Evolutionary conservation across 2,888 invertebrate genomes (phyloP).

Genomic region (Ectobius pallidus): DNA sequence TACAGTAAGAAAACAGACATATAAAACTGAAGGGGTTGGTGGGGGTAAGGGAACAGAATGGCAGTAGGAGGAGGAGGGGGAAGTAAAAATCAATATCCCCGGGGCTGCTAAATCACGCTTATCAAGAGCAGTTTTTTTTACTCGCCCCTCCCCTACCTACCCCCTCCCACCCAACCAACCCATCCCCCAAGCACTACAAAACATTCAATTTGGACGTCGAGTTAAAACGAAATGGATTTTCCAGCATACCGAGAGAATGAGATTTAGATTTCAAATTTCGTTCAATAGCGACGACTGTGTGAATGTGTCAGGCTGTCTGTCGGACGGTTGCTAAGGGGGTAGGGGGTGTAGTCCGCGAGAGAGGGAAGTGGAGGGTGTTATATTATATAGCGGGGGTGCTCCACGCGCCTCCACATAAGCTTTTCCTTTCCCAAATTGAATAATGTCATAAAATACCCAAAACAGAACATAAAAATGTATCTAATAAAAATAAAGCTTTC

Average conservation of each 20-base stretch:
- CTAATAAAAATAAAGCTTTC: conserved; percentile 23
- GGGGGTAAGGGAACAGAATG: conserved; percentile 55
- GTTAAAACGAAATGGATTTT: conserved; percentile 66
- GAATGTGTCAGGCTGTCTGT: conserved; percentile 30
- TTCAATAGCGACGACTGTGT: conserved; percentile 41
- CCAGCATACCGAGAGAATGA: conserved; percentile 57
- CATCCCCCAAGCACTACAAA: conserved; percentile 58
- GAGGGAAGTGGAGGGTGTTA: conserved; percentile 2
- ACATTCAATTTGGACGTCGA: conserved; percentile 66
- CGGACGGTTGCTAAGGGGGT: conserved; percentile 15
- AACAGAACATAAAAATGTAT: conserved; percentile 12
- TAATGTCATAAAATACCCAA: conserved; percentile 27
- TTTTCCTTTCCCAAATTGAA: conserved; percentile 20
- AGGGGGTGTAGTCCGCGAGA: background rate
- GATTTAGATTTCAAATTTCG: conserved; percentile 54
- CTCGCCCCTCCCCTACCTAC: conserved; percentile 44
- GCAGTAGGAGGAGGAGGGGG: conserved; percentile 44
- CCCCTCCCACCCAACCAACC: conserved; percentile 45
- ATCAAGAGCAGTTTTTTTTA: conserved; percentile 60
- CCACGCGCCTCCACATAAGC: background rate
- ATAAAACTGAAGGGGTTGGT: conserved; percentile 59
- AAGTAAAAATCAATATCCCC: conserved; percentile 61
- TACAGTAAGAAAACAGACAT: conserved; percentile 64
- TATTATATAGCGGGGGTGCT: conserved; percentile 11
- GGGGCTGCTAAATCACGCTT: conserved; percentile 78